Evolutionary conservation across 2,113 vertebrate species (phyloP).

Genomic region (Tamias sibiricus): DNA sequence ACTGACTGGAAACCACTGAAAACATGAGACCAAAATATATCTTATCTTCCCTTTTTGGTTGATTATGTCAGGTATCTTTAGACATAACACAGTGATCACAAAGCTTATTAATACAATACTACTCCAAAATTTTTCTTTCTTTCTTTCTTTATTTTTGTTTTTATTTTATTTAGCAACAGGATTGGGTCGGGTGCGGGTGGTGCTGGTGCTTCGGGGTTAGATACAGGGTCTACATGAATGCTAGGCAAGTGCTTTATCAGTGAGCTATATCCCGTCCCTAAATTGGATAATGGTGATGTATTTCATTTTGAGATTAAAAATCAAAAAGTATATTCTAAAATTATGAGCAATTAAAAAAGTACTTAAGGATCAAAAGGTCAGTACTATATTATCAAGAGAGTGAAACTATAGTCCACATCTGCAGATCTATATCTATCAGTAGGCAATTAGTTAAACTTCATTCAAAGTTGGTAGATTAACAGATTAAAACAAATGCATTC

Average conservation of each 20-base stretch:
- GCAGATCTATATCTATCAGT: conserved; percentile 8
- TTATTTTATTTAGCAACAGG: too few relatives aligned
- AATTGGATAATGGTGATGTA: conserved; percentile 10
- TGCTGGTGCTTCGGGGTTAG: neutral
- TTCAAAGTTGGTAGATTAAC: conserved; percentile 30
- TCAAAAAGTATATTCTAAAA: conserved; percentile 28
- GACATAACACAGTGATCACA: neutral
- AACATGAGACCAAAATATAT: neutral
- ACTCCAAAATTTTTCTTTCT: neutral
- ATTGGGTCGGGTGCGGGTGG: neutral
- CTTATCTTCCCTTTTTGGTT: neutral
- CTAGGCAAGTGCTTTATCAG: neutral
- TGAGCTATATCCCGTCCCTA: neutral
- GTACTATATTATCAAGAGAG: conserved; percentile 30
- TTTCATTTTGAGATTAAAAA: conserved; percentile 51
- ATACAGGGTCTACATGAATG: too few relatives aligned
- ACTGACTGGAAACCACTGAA: neutral
- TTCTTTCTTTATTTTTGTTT: too few relatives aligned
- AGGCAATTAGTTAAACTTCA: conserved; percentile 35
- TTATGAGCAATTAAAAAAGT: conserved; percentile 30
- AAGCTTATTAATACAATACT: neutral
- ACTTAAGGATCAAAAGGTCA: conserved; percentile 54
- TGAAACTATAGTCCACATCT: neutral
- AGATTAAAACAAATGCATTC: conserved; percentile 24
- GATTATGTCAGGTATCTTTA: neutral